Evolutionary conservation across 2,797 vertebrate species (phyloP).

Genomic region (Balearica regulorum): DNA sequence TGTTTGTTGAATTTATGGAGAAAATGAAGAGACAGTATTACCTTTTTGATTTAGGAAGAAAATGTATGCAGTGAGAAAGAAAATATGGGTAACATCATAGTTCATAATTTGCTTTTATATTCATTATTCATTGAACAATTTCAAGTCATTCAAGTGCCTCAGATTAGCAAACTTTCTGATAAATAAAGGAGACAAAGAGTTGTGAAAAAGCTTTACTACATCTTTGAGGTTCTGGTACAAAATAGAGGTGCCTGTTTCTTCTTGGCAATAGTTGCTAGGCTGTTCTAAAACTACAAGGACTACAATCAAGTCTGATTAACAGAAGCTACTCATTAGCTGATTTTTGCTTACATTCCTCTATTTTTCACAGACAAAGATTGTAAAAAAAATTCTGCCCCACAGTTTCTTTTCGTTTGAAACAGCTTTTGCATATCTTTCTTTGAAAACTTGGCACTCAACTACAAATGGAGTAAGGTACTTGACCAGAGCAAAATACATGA

Average conservation of each 20-base stretch:
- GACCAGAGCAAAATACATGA: background rate
- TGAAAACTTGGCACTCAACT: background rate
- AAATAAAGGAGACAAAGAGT: background rate
- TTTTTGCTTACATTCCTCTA: background rate
- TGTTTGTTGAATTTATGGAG: background rate
- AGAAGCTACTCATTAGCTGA: background rate
- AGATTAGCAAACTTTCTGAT: background rate
- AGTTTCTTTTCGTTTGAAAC: background rate
- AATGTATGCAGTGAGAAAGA: background rate
- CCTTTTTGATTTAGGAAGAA: background rate
- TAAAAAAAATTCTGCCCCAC: background rate
- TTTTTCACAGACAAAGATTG: background rate
- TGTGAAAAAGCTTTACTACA: background rate
- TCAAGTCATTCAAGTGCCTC: background rate
- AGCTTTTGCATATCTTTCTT: background rate
- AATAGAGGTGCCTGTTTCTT: background rate
- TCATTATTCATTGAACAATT: background rate
- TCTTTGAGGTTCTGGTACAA: background rate
- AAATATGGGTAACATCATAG: background rate
- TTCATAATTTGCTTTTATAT: background rate
- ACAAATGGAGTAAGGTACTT: background rate
- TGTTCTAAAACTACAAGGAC: background rate
- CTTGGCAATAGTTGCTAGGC: background rate
- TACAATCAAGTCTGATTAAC: background rate
- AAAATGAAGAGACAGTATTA: background rate